A percentile compares a stretch with the other conserved stretches of the same genome.
Conservation (phyloP, 2,888 invertebrate genomes). For the Lingula anatina region DNA sequence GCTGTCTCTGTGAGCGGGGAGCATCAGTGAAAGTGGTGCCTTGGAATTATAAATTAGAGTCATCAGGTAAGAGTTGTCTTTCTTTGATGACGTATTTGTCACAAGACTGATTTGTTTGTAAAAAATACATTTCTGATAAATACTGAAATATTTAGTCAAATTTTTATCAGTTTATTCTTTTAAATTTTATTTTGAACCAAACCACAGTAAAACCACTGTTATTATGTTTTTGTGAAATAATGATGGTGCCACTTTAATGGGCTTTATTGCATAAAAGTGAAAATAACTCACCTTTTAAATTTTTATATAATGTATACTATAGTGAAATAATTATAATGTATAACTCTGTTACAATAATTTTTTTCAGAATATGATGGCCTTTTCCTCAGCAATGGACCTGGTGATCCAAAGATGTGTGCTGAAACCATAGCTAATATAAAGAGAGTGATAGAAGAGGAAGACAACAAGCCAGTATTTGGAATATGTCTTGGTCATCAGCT, state of each 20-base stretch:
- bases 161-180: too few relatives aligned
- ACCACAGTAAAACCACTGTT: too few relatives aligned
- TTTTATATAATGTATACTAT: neutral
- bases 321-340: neutral
- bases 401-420: constrained; percentile 79
- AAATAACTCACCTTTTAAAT: too few relatives aligned
- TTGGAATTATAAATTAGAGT: constrained; percentile 66
- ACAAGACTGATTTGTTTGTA: too few relatives aligned
- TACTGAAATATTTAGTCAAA: too few relatives aligned
- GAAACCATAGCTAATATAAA: constrained; percentile 55
- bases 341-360: neutral
- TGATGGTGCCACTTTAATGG: too few relatives aligned
- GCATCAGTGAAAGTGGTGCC: constrained; percentile 87
- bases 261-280: too few relatives aligned
- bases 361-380: constrained; percentile 76
- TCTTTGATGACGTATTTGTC: neutral
- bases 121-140: too few relatives aligned
- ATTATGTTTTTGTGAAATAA: too few relatives aligned
- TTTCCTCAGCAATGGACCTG: constrained; percentile 96
- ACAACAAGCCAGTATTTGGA: constrained; percentile 84
- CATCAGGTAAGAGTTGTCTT: constrained; percentile 21
- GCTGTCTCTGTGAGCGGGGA: constrained; percentile 81
- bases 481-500: constrained; percentile 98
- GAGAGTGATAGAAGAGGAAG: constrained; percentile 25
- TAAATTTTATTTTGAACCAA: too few relatives aligned